Conservation (phyloP, 2,888 invertebrate genomes). For the Coremacera marginata region DNA sequence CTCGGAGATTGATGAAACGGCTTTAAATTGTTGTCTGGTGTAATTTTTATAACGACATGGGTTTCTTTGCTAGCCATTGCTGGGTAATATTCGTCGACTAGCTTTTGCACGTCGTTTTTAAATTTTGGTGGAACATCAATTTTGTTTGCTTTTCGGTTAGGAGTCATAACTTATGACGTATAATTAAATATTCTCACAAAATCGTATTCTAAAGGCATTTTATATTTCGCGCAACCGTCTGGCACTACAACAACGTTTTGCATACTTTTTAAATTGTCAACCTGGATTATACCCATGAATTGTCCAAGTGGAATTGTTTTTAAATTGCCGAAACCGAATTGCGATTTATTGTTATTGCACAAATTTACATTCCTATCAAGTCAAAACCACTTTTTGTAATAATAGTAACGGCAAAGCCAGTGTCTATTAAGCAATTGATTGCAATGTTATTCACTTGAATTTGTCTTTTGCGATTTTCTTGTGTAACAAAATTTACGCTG, state of each 20-base stretch:
- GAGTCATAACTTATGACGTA: too few relatives aligned
- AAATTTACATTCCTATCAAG: not conserved
- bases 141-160: not conserved
- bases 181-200: too few relatives aligned
- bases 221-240: not conserved
- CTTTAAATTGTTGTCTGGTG: not conserved
- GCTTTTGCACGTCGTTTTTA: conserved; percentile 22
- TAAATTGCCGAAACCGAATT: not conserved
- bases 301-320: not conserved
- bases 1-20: not conserved
- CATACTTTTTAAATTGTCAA: not conserved
- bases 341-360: not conserved
- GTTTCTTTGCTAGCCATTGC: not conserved
- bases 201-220: not conserved
- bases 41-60: conserved; percentile 18
- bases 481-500: not conserved
- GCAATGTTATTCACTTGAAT: not conserved
- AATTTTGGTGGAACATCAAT: conserved; percentile 4
- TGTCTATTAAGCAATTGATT: not conserved
- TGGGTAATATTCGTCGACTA: conserved; percentile 30
- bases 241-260: not conserved
- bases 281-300: not conserved
- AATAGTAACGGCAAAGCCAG: conserved; percentile 14
- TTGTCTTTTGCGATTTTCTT: not conserved
- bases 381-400: not conserved